Conservation (phyloP, 2,797 vertebrate species). For the Sebastes itinus region DNA sequence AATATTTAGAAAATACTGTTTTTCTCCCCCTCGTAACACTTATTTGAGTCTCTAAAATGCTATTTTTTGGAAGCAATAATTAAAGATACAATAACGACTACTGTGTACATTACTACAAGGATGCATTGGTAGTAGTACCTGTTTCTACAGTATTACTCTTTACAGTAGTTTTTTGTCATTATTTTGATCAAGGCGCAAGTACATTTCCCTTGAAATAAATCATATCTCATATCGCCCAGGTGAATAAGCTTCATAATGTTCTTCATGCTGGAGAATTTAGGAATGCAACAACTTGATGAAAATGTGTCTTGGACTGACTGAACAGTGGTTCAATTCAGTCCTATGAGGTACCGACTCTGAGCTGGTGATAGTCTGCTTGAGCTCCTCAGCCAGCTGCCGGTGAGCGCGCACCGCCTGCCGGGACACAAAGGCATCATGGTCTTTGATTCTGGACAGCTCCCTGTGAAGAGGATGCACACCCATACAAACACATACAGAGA, state of each 20-base stretch:
- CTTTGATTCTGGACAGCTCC: conserved; percentile 81
- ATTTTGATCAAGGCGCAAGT: background rate
- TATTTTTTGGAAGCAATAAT: background rate
- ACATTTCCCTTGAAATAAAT: background rate
- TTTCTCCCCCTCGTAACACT: background rate
- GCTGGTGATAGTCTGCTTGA: conserved; percentile 81
- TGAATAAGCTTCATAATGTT: background rate
- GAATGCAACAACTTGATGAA: background rate
- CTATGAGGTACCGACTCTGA: conserved; percentile 81
- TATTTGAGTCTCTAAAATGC: background rate
- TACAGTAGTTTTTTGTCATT: background rate
- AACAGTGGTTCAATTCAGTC: background rate
- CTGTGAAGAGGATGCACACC: conserved; percentile 66
- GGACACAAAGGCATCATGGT: conserved; percentile 81
- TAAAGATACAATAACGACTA: background rate
- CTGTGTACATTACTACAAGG: background rate
- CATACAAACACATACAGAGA: background rate
- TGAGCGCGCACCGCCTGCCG: conserved; percentile 80
- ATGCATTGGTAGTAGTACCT: background rate
- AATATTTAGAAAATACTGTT: background rate
- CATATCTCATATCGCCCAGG: background rate
- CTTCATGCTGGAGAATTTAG: background rate
- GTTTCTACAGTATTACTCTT: background rate
- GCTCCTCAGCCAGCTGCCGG: conserved; percentile 78
- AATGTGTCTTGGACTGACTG: background rate